These are phyloP conservation scores for Oceanodroma leucorhoa DNA, from an alignment of 2,797 vertebrate genomes.

Conservation along the genomic window DNA sequence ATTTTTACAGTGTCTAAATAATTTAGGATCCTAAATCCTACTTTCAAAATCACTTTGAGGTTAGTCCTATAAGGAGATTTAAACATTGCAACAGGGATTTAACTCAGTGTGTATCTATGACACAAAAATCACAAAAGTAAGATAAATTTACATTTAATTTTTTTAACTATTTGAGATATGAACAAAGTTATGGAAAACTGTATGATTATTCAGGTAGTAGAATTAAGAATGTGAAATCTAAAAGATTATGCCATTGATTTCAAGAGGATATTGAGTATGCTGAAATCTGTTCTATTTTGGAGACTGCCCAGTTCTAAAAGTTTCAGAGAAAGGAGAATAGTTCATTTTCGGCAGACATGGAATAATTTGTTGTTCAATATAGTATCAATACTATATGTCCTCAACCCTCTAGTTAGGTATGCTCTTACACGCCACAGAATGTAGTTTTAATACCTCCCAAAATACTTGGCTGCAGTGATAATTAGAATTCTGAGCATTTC, in stretches of 20 bases:
- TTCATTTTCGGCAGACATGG: neutral
- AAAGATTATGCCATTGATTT: neutral
- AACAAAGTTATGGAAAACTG: fast-evolving
- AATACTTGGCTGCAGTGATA: neutral
- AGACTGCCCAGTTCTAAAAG: neutral
- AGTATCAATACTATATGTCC: neutral
- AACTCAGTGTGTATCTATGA: neutral
- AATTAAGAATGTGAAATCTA: neutral
- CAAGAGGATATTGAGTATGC: fast-evolving
- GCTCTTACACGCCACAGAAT: neutral
- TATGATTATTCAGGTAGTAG: neutral
- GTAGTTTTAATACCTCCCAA: neutral
- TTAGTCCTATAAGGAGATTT: neutral
- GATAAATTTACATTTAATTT: neutral
- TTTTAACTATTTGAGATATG: neutral
- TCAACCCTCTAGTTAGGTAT: neutral
- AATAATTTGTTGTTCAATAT: too few relatives aligned
- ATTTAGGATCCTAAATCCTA: neutral
- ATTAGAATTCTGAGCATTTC: neutral
- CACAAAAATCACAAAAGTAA: neutral
- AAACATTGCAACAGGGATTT: neutral
- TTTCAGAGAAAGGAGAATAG: neutral
- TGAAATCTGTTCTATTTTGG: neutral
- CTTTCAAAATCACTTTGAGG: neutral
- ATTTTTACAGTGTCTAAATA: neutral